Evolutionary conservation across 2,888 invertebrate species (phyloP).

Genomic region (Teinopalpus imperialis): DNA sequence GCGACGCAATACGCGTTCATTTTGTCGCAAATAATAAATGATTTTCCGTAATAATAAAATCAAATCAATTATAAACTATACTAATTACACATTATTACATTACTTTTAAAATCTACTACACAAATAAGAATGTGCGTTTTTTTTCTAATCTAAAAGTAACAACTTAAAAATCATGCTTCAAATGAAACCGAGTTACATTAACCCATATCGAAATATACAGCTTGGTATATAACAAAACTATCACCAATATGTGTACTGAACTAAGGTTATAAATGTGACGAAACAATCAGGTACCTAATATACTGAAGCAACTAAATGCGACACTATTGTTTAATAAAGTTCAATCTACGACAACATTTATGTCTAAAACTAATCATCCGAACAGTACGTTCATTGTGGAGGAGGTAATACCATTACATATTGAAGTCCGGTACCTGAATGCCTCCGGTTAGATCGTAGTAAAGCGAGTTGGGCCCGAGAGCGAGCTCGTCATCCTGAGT

Average conservation of each 20-base stretch:
- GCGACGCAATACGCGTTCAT: background rate
- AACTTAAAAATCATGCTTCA: constrained; percentile 37
- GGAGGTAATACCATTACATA: constrained; percentile 28
- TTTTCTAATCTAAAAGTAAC: constrained; percentile 5
- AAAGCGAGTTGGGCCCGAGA: constrained; percentile 78
- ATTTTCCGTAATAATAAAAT: background rate
- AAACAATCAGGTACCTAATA: constrained; percentile 72
- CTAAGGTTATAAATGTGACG: constrained; percentile 37
- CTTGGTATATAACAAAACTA: constrained; percentile 27
- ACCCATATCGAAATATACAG: constrained; percentile 18
- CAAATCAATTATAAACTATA: background rate
- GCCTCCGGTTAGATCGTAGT: constrained; percentile 81
- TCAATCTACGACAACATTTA: constrained; percentile 23
- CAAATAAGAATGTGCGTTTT: constrained; percentile 1
- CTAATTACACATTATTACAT: background rate
- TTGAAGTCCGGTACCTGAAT: constrained; percentile 71
- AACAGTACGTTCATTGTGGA: constrained; percentile 27
- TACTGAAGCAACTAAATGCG: constrained; percentile 35
- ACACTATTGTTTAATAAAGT: background rate
- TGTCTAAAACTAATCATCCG: constrained; percentile 29
- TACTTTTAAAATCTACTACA: background rate
- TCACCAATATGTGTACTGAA: constrained; percentile 28
- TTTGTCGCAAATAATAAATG: background rate
- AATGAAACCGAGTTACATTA: constrained; percentile 27
- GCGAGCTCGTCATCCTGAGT: constrained; percentile 80